Base-by-base conservation (phyloP, 2,888 invertebrate genomes). In the Pilophorus perplexus region DNA sequence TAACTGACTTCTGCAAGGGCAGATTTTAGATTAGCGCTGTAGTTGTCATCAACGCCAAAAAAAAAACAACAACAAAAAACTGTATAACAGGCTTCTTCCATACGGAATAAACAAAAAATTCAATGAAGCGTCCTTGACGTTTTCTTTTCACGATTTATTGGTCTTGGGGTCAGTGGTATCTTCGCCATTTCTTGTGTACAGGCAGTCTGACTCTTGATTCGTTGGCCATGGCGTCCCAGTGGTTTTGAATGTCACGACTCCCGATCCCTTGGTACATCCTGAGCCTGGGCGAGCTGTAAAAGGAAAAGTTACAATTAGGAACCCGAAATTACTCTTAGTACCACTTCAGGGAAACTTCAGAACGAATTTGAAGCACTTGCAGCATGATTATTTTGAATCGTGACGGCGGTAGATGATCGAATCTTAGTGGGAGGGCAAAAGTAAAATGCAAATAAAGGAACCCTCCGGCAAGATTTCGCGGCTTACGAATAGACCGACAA, bases 161-260 rank as follows among this genome's bases (percentile, higher is more conserved):
- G n/a, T n/a, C n/a, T n/a, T n/a, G n/a, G n/a, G n/a, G n/a, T n/a
- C n/a, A n/a, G n/a, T n/a, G n/a, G 16, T 37, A 37, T 20, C 37
- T 33, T 28, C 18, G 16, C 54, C 54, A 37, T 37, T 55, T 55
- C 37, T 55, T 55, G 14, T 37, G 33, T 12, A 55, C 54, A 3
- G 54, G 54, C 14, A 55, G 37, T 18, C 37, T 6, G 1, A 55
- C 23, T 55, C 54, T n/a, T 2, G 54, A 55, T 20, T 55, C 54
- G 37, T 55, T 55, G 6, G 54, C 54, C 54, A 55, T 55, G 6
- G 54, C 54, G 54, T 55, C 54, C 54, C 54, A 55, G 37, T 55
- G 54, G 22, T 55, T 55, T 20, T 55, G 54, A 8, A 55, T 55
- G 37, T 55, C 20, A 37, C 54, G 37, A 20, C 54, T 23, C 37